A percentile compares a stretch with the other conserved stretches of the same genome.
Conservation (phyloP, 2,888 invertebrate species). For the Rhingia rostrata region DNA sequence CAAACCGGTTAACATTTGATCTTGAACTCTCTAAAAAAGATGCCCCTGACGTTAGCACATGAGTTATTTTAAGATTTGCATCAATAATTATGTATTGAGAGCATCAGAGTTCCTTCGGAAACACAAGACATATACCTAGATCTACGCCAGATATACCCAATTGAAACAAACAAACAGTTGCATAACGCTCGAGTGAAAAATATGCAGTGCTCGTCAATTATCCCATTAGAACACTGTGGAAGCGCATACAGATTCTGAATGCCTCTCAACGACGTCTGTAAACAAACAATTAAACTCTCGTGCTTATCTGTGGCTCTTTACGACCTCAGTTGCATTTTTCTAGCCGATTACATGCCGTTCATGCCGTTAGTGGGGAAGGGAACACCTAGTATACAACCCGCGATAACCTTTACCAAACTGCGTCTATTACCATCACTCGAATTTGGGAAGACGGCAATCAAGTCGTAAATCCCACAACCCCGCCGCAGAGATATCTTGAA, state of each 20-base stretch:
- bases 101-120: too few species aligned
- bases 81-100: too few species aligned
- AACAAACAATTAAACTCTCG: constrained; percentile 1
- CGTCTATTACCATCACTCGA: neutral
- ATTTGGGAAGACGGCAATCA: neutral
- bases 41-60: too few species aligned
- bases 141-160: neutral
- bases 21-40: too few species aligned
- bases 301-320: neutral
- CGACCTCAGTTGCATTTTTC: neutral
- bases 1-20: too few species aligned
- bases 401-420: neutral
- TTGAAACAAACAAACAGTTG: constrained; percentile 11
- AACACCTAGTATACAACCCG: neutral
- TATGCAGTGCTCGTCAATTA: constrained; percentile 9
- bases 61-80: constrained; percentile 11
- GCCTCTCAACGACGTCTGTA: constrained; percentile 1
- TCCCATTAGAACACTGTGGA: neutral
- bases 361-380: neutral
- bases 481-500: neutral
- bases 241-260: neutral
- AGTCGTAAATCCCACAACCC: neutral
- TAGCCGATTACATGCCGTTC: neutral
- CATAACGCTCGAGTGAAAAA: constrained; percentile 23
- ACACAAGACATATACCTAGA: too few species aligned